Conservation (phyloP, 2,113 vertebrate species). For the Genyomyrus donnyi region DNA sequence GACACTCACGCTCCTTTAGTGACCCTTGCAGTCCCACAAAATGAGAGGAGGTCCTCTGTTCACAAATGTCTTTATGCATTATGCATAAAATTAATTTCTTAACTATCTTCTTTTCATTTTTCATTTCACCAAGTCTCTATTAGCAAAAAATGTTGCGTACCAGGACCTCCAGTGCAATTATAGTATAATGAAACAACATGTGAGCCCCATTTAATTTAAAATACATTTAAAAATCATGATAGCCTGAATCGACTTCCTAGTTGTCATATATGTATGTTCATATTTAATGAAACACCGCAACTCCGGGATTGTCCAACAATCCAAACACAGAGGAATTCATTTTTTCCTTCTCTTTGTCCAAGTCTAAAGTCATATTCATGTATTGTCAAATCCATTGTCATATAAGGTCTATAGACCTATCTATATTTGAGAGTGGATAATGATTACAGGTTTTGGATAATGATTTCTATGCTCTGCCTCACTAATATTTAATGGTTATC, state of each 20-base stretch:
- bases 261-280: not conserved
- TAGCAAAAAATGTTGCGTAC: not conserved
- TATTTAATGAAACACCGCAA: not conserved
- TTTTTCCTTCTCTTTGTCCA: not conserved
- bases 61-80: slow-evolving; percentile 37
- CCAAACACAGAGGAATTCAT: not conserved
- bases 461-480: not conserved
- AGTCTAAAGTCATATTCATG: not conserved
- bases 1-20: slow-evolving; percentile 42
- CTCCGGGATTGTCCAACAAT: not conserved
- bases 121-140: not conserved
- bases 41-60: slow-evolving; percentile 41
- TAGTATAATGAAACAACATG: not conserved
- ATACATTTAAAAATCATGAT: not conserved
- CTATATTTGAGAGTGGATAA: not conserved
- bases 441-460: not conserved
- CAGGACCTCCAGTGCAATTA: not conserved
- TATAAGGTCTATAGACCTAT: not conserved
- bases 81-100: slow-evolving; percentile 56
- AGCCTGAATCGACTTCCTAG: not conserved
- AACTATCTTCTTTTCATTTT: slow-evolving; percentile 27
- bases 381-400: not conserved
- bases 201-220: not conserved
- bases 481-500: not conserved
- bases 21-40: slow-evolving; percentile 50